These are phyloP conservation scores for Carpatolechia fugitivella DNA, from an alignment of 2,888 invertebrate genomes.

Conservation along the genomic window DNA sequence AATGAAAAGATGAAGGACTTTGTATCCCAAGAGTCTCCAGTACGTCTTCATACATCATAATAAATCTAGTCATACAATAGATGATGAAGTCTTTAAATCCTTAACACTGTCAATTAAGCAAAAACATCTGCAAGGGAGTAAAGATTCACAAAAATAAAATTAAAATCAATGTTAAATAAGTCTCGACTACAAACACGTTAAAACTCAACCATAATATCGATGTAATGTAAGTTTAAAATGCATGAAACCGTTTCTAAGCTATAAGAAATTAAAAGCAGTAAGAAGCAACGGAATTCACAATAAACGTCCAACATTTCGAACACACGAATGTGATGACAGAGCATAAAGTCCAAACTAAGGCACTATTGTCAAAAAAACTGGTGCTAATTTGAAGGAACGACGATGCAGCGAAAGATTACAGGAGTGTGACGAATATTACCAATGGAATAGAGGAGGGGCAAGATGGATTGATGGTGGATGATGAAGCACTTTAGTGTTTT, in stretches of 20 bases:
- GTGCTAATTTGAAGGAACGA: conserved; percentile 27
- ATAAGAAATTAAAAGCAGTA: neutral
- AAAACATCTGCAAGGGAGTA: conserved; percentile 32
- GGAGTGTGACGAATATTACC: conserved; percentile 50
- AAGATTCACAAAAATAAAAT: conserved; percentile 27
- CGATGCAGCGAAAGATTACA: conserved; percentile 21
- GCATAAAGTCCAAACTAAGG: conserved; percentile 44
- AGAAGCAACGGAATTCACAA: neutral
- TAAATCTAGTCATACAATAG: neutral
- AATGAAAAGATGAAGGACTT: no score
- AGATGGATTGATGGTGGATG: conserved; percentile 58
- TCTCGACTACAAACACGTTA: neutral
- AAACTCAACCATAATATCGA: neutral
- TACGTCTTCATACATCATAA: neutral
- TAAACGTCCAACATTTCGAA: neutral
- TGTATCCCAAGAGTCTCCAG: neutral
- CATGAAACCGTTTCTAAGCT: neutral
- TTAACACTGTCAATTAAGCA: conserved; percentile 18
- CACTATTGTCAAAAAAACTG: conserved; percentile 45
- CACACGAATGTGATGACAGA: conserved; percentile 36
- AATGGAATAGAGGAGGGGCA: conserved; percentile 48
- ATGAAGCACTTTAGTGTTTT: conserved; percentile 36
- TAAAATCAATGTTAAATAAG: conserved; percentile 34
- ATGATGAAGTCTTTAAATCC: conserved; percentile 14
- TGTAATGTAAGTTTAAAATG: neutral